Base-by-base conservation (phyloP, 2,113 vertebrate species). In the Chamaea fasciata region DNA sequence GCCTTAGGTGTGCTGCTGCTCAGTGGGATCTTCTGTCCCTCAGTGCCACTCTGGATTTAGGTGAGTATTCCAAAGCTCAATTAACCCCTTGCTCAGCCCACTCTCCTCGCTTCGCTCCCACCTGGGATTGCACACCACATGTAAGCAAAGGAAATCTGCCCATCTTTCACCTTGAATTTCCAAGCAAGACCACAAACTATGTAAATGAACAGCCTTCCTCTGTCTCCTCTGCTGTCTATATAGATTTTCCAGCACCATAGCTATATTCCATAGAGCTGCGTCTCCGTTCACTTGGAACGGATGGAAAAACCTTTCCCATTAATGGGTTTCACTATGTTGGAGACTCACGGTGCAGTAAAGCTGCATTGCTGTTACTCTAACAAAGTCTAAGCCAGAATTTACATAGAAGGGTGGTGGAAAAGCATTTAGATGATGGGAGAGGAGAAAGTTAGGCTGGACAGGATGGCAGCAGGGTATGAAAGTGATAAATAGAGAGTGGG, bases 261-360 rank as follows among this genome's bases (percentile, higher is more conserved):
- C 42, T 82, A 35, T 63, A 87, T 83, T 90, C 83, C 89, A 73
- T 89, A 30, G 18, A 94, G 74, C 67, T 83, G 83, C 65, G 63
- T 20, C 76, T 90, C 86, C 24, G 21, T 92, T 92, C 33, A 75
- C 87, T 96, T 83, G 90, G 90, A 94, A 84, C 82, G 35, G 42
- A 55, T 79, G 70, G 87, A 91, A 95, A 92, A 95, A 52, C n/a
- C 89, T 96, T 90, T 92, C 89, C 56, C 10, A 69, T 73, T 90
- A 92, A 80, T 26, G 22, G 60, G 27, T 80, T 85, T 86, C 87
- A 64, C 81, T 57, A 8, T 19, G 28, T 24, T 57, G 80, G 69
- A 96, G 85, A 30, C 86, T 86, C 60, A 26, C 64, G 37, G 70
- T 17, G 79, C 27, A 89, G 91, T 56, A 87, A 91, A 93, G 87